phyloP scores from a whole-genome alignment of 2,797 vertebrate species.

The Sitta carolinensis region DNA sequence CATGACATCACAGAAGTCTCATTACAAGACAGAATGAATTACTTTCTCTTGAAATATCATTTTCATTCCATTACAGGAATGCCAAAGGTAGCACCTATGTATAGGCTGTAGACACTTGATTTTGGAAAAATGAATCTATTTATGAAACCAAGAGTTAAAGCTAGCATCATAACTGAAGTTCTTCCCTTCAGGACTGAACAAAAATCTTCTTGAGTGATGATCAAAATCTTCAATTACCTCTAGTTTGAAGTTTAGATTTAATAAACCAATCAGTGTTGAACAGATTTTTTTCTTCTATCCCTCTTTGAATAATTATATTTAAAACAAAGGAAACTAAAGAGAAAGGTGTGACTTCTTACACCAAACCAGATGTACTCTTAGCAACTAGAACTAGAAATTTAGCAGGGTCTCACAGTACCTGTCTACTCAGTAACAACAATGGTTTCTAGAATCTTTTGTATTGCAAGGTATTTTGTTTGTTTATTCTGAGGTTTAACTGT shows the following conservation, averaged over 20 bases:
- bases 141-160: not conserved
- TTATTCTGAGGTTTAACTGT: not conserved
- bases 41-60: fast-evolving
- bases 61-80: not conserved
- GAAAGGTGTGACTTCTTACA: not conserved
- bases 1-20: not conserved
- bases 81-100: not conserved
- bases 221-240: not conserved
- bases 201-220: not conserved
- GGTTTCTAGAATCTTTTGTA: not conserved
- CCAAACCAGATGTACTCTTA: not conserved
- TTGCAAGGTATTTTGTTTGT: not conserved
- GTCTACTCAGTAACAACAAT: not conserved
- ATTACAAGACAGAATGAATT: not conserved
- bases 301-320: not conserved
- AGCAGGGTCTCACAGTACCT: not conserved
- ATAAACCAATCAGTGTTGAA: not conserved
- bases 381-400: not conserved
- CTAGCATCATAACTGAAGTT: not conserved
- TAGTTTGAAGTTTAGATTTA: not conserved
- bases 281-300: not conserved
- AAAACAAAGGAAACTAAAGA: not conserved
- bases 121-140: not conserved
- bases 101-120: not conserved
- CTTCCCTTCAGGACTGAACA: not conserved